Conservation (phyloP, 2,888 invertebrate genomes). For the Petrolisthes cinctipes region DNA sequence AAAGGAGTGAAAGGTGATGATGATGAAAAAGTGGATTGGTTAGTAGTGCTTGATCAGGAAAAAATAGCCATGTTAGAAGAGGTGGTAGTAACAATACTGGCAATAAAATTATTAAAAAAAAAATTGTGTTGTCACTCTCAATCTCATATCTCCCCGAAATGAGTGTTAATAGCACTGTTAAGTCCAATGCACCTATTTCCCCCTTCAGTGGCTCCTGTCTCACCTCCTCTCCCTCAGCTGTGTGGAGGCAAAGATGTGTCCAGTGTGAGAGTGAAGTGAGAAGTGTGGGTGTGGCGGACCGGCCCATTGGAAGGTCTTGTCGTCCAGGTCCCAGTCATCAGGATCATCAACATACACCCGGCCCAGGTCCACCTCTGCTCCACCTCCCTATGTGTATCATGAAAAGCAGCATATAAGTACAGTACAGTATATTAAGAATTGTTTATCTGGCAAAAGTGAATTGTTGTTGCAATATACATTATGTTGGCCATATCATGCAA, state of each 20-base stretch:
- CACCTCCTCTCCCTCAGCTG: conserved; percentile 58
- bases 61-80: not conserved
- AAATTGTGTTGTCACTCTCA: not conserved
- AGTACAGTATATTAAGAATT: not conserved
- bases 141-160: not conserved
- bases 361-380: conserved; percentile 49
- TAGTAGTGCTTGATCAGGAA: not conserved
- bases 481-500: no score
- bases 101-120: not conserved
- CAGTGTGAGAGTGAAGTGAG: conserved; percentile 40
- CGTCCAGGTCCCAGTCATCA: conserved; percentile 59
- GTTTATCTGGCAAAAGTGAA: not conserved
- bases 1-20: not conserved
- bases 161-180: not conserved
- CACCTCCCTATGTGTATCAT: conserved; percentile 35
- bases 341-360: conserved; percentile 64
- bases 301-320: conserved; percentile 59
- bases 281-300: conserved; percentile 52
- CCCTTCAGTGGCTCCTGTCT: not conserved
- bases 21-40: not conserved
- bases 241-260: conserved; percentile 42
- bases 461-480: not conserved
- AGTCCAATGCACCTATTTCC: not conserved
- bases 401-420: not conserved
- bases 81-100: not conserved